A percentile compares a stretch with the other conserved stretches of the same genome.
These are phyloP conservation scores for Periophthalmodon schlosseri DNA, from an alignment of 2,113 vertebrate species.

Conservation along the genomic window DNA sequence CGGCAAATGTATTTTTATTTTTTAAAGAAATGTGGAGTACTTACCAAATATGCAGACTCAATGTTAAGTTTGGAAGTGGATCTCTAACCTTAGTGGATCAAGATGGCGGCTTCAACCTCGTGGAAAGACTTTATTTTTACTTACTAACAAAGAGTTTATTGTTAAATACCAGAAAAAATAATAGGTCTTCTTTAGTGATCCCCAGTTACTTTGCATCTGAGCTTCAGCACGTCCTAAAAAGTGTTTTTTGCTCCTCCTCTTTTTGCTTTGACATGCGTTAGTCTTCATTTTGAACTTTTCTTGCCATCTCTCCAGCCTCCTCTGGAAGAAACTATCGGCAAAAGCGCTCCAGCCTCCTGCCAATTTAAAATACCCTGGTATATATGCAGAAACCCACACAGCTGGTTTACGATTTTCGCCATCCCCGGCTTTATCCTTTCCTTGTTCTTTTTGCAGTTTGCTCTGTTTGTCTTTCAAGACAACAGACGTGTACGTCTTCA, in stretches of 20 bases:
- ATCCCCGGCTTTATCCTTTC: constrained; percentile 27
- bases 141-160: not conserved
- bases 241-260: constrained; percentile 56
- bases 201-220: constrained; percentile 84
- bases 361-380: constrained; percentile 75
- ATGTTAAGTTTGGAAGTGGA: too few species aligned
- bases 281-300: constrained; percentile 68
- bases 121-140: too few species aligned
- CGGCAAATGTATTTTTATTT: too few species aligned
- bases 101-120: too few species aligned
- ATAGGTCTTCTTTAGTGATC: not conserved
- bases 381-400: constrained; percentile 41
- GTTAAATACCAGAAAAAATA: not conserved
- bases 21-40: too few species aligned
- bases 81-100: too few species aligned
- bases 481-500: constrained; percentile 90
- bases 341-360: constrained; percentile 78
- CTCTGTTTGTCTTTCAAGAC: constrained; percentile 81
- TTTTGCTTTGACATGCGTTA: constrained; percentile 54
- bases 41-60: too few species aligned
- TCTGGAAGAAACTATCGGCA: constrained; percentile 68
- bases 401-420: constrained; percentile 15
- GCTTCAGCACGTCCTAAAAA: constrained; percentile 75
- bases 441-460: constrained; percentile 81
- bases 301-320: constrained; percentile 82